Percentiles rank a stretch among this genome's conserved stretches.
phyloP scores from a whole-genome alignment of 2,113 vertebrate species.

The Rhadina sibilatrix region DNA sequence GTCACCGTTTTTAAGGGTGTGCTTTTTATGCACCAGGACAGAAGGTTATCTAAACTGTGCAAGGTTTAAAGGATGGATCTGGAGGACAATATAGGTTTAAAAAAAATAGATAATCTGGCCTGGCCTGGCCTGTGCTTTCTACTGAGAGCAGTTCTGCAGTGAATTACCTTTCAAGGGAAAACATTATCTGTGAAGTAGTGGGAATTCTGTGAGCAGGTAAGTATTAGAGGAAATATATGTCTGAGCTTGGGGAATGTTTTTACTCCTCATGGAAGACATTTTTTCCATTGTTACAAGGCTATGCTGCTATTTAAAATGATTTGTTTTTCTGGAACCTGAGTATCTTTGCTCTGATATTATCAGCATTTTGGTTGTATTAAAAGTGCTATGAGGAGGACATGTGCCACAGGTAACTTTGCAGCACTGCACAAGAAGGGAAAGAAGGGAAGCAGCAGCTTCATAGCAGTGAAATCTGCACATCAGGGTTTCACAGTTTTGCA shows the following conservation, averaged over 20 bases:
- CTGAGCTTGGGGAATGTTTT: neutral
- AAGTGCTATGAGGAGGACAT: neutral
- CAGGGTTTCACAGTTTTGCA: neutral
- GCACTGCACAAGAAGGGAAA: neutral
- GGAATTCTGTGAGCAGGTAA: neutral
- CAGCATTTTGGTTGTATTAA: neutral
- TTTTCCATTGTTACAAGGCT: neutral
- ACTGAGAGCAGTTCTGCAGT: neutral
- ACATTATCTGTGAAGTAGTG: neutral
- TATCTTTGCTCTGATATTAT: neutral
- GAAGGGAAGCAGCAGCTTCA: neutral
- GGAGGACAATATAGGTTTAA: neutral
- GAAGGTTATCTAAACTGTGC: neutral
- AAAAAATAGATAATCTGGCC: neutral
- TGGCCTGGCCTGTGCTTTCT: neutral
- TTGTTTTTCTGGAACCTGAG: neutral
- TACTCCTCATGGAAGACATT: neutral
- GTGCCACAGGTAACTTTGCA: neutral
- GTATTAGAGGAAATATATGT: neutral
- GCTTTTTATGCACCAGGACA: rapidly evolving
- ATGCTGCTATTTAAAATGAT: neutral
- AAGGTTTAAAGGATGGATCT: neutral
- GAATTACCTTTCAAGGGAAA: neutral
- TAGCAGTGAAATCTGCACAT: neutral
- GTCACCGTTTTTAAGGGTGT: neutral